Evolutionary conservation across 2,888 invertebrate species (phyloP).

Genomic region (Cheilosia pagana): DNA sequence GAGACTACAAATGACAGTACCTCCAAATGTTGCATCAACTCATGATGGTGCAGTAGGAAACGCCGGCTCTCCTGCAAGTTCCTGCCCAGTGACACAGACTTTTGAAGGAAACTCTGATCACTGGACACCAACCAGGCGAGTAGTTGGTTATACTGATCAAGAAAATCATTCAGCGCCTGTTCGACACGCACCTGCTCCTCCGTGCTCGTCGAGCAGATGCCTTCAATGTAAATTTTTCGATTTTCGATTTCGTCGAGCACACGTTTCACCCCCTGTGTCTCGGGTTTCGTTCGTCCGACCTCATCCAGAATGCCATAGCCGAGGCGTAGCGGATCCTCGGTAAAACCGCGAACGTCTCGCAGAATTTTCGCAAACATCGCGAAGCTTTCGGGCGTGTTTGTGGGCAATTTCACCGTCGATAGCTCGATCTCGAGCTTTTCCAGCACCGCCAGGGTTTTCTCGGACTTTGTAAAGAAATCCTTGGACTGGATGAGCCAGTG

Average conservation of each 20-base stretch:
- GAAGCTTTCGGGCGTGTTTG: slow-evolving; percentile 87
- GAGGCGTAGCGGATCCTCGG: slow-evolving; percentile 87
- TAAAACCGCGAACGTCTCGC: slow-evolving; percentile 87
- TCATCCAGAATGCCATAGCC: slow-evolving; percentile 90
- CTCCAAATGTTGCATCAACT: slow-evolving; percentile 89
- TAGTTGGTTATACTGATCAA: slow-evolving; percentile 88
- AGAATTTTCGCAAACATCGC: slow-evolving; percentile 88
- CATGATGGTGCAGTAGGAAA: slow-evolving; percentile 89
- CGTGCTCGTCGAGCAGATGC: slow-evolving; percentile 87
- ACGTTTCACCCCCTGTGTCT: slow-evolving; percentile 87
- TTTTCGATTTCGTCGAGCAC: slow-evolving; percentile 90
- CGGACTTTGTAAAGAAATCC: slow-evolving; percentile 89
- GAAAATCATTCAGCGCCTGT: slow-evolving; percentile 87
- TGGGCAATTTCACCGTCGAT: slow-evolving; percentile 86
- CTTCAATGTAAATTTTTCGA: slow-evolving; percentile 87
- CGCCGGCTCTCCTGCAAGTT: slow-evolving; percentile 87
- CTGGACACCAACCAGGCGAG: slow-evolving; percentile 90
- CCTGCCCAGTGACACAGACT: slow-evolving; percentile 90
- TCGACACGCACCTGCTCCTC: slow-evolving; percentile 89
- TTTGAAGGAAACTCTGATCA: slow-evolving; percentile 89
- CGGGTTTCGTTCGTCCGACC: slow-evolving; percentile 86
- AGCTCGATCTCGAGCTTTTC: slow-evolving; percentile 90
- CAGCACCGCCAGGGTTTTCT: slow-evolving; percentile 88
- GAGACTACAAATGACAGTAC: slow-evolving; percentile 80
- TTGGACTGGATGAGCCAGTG: slow-evolving; percentile 87